Evolutionary conservation across 2,797 vertebrate genomes (phyloP).

Genomic region (Helostoma temminkii): DNA sequence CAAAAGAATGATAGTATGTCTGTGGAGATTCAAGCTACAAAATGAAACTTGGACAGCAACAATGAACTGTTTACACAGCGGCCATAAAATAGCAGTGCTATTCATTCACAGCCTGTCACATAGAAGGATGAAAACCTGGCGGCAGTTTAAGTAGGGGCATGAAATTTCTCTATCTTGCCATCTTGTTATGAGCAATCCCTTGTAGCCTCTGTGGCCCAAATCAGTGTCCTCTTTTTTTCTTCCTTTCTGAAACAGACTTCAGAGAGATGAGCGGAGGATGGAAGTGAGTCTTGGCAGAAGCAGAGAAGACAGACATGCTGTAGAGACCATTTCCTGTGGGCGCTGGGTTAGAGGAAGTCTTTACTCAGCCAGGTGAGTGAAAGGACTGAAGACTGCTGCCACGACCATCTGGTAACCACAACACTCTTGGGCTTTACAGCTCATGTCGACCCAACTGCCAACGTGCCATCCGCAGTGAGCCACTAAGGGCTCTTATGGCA

Average conservation of each 20-base stretch:
- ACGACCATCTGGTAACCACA: constrained; percentile 64
- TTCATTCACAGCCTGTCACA: constrained; percentile 50
- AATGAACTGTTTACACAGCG: constrained; percentile 45
- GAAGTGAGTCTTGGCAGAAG: constrained; percentile 60
- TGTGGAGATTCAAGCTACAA: constrained; percentile 20
- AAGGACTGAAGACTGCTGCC: constrained; percentile 56
- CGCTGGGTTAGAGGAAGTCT: constrained; percentile 61
- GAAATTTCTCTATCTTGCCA: constrained; percentile 46
- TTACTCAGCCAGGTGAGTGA: constrained; percentile 72
- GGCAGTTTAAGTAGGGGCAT: constrained; percentile 42
- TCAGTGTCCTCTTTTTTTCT: constrained; percentile 44
- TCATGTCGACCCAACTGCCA: constrained; percentile 49
- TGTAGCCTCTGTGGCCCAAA: constrained; percentile 55
- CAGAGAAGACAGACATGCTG: constrained; percentile 54
- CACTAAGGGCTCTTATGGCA: constrained; percentile 32
- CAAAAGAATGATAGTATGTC: constrained; percentile 28
- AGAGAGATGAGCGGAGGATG: constrained; percentile 40
- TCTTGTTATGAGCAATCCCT: constrained; percentile 55
- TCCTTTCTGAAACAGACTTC: constrained; percentile 58
- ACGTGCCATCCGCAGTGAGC: constrained; percentile 20
- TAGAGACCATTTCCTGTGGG: constrained; percentile 68
- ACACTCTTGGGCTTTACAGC: constrained; percentile 43
- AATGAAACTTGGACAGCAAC: constrained; percentile 52
- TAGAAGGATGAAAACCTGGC: constrained; percentile 51
- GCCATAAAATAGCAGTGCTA: constrained; percentile 31